Evolutionary conservation across 1,140 invertebrate species (phyloP), one percentile per base, ranked within the genome.

Genomic region (Rhagoletis zephyria): DNA sequence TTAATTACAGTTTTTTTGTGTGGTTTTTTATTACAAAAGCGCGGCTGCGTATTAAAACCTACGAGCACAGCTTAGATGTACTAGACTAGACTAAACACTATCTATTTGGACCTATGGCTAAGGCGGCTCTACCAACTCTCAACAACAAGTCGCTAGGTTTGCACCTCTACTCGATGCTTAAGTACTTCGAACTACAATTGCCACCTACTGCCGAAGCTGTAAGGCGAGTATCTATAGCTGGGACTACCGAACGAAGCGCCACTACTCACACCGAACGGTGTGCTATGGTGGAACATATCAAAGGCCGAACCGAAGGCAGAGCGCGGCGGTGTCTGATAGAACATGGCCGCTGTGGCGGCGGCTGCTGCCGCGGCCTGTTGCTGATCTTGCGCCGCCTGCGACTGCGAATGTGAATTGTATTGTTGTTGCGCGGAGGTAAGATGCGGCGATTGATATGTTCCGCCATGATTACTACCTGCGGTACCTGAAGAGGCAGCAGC

Each of bases 241-340:
- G 92, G 91, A 85, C 91, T 92, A 89, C 91, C 90, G 64, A 91
- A 92, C 88, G 89, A 89, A 74, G 88, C 89, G 59, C 89, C 87
- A 87, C 89, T 89, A 64, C 90, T 89, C 10, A 92, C 90, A 14
- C 91, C 91, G 65, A 93, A 93, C 56, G 92, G 92, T 63, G 92
- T 93, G 88, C 92, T 93, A 89, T 93, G 92, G 85, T 93, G 92
- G 91, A 93, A 93, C 91, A 93, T 93, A 91, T 93, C 92, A 90
- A 93, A 93, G 88, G 92, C 92, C 88, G 92, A 92, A 64, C 92
- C 92, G 85, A 93, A 93, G 63, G 91, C 90, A 74, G 89, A 88
- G 85, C 92, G 89, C 61, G 92, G 92, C 48, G 92, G 92, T 19
- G 92, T 93, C 87, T 93, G 92, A 89, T 93, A 93, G 88, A 90